These are phyloP conservation scores for Orientallactaga sibirica DNA, from an alignment of 2,797 vertebrate species.

Conservation along the genomic window DNA sequence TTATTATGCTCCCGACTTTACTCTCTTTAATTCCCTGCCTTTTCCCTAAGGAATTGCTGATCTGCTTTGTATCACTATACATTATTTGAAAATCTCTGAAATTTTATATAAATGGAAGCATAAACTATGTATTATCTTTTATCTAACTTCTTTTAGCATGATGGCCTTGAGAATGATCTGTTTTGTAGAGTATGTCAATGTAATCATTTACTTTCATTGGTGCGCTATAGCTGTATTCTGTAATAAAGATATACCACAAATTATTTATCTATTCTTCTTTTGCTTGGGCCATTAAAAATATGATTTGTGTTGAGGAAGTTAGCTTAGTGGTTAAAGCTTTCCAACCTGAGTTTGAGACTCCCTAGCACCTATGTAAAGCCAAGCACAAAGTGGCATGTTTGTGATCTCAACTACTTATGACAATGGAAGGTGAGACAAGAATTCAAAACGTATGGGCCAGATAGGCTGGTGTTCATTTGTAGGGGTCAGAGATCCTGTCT, in stretches of 20 bases:
- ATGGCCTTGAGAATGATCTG: slow-evolving; percentile 2
- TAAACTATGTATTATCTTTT: neutral
- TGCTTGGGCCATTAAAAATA: slow-evolving; percentile 8
- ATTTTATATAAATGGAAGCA: neutral
- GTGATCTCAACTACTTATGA: too few species aligned
- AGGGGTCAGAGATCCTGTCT: too few species aligned
- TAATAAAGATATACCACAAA: neutral
- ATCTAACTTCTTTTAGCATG: neutral
- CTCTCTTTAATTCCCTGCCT: neutral
- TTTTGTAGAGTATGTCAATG: neutral
- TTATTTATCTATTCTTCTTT: slow-evolving; percentile 25
- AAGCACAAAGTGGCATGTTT: too few species aligned
- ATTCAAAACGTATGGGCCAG: too few species aligned
- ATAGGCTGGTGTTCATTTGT: too few species aligned
- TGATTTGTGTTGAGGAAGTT: neutral
- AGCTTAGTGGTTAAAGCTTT: too few species aligned
- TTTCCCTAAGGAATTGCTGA: neutral
- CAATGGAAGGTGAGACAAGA: too few species aligned
- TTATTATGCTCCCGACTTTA: neutral
- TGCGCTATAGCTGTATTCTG: neutral
- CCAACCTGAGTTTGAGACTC: too few species aligned
- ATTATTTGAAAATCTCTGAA: slow-evolving; percentile 37
- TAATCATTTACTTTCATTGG: slow-evolving; percentile 18
- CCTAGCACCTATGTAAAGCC: too few species aligned
- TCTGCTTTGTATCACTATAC: slow-evolving; percentile 5